Evolutionary conservation across 2,888 invertebrate species (phyloP), one percentile per base, ranked within the genome.

Genomic region (Drosophila peninsularis): DNA sequence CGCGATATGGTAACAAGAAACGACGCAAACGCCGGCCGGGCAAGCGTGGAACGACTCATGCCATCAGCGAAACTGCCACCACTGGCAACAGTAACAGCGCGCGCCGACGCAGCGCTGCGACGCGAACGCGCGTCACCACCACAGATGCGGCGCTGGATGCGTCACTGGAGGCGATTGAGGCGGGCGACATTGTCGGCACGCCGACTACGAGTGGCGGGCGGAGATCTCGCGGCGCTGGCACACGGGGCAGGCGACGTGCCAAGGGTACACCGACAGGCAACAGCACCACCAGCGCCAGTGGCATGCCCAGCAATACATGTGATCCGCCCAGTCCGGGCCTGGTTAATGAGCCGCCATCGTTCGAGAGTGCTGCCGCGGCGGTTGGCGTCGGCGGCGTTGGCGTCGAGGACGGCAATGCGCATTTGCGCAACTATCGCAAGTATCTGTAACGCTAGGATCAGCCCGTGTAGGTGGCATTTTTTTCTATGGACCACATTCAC

Each of bases 1-100:
- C 92, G 62, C 91, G 92, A 14, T 93, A 93, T 69, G 93, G 93
- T 10, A 92, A 89, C 62, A 93, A 92, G 52, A 93, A 93, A 67
- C 89, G 92, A 72, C 91, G 92, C 86, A 92, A 92, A 82, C 91
- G 91, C 47, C 89, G 92, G n/a, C 88, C 90, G 3, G 91, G 91
- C 17, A 91, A 91, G 62, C 91, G 91, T 60, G 76, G 88, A 17
- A 44, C 76, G 6, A 70, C 81, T 5, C 81, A 82, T 34, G 78
- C 81, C 19, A 78, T 72, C 39, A 86, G 85, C 1, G 90, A 88
- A n/a, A 52, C 66, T 11, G 71, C 75, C 19, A 76, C 69, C 57
- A 52, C 52, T 19, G 75, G 72, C 42, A 72, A 73, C 58, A 80
- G 50, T 30, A 77, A 62, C 60, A 85, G 85, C 4, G 88, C 90